Conservation (phyloP, 1,140 invertebrate species). For the Conopomorpha cramerella region DNA sequence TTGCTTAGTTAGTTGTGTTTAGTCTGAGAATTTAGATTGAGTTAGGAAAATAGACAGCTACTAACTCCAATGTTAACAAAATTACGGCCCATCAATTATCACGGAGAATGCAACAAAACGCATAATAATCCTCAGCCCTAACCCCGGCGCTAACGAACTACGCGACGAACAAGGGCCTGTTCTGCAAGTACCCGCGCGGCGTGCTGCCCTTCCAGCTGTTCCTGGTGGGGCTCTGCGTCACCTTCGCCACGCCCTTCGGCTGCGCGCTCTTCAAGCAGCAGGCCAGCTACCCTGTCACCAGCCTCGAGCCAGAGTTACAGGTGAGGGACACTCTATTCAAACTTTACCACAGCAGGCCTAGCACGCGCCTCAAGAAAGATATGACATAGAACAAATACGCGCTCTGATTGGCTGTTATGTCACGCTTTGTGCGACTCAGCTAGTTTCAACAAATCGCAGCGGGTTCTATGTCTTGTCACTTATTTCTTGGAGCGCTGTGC, state of each 20-base stretch:
- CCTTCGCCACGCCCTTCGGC: slow-evolving; percentile 82
- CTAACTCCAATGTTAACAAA: not conserved
- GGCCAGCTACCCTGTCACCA: slow-evolving; percentile 62
- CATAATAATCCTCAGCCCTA: slow-evolving; percentile 48
- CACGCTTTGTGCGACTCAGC: no score
- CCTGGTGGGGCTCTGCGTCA: slow-evolving; percentile 74
- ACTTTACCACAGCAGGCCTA: no score
- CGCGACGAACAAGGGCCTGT: slow-evolving; percentile 57
- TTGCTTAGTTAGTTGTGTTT: no score
- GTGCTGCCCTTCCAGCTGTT: slow-evolving; percentile 66
- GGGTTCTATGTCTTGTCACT: no score
- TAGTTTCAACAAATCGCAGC: no score
- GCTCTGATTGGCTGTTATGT: no score
- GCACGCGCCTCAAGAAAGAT: no score
- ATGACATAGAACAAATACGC: no score
- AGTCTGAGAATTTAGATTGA: no score
- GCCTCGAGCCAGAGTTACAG: slow-evolving; percentile 64
- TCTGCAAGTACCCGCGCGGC: slow-evolving; percentile 50
- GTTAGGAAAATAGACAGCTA: not conserved
- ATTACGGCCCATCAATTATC: not conserved
- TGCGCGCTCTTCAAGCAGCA: slow-evolving; percentile 82
- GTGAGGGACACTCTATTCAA: no score
- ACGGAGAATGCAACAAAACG: not conserved
- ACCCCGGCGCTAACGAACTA: slow-evolving; percentile 68
- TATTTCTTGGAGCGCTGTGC: no score